These are phyloP conservation scores for Colistium nudipinnis DNA, from an alignment of 2,113 vertebrate genomes.

Conservation along the genomic window DNA sequence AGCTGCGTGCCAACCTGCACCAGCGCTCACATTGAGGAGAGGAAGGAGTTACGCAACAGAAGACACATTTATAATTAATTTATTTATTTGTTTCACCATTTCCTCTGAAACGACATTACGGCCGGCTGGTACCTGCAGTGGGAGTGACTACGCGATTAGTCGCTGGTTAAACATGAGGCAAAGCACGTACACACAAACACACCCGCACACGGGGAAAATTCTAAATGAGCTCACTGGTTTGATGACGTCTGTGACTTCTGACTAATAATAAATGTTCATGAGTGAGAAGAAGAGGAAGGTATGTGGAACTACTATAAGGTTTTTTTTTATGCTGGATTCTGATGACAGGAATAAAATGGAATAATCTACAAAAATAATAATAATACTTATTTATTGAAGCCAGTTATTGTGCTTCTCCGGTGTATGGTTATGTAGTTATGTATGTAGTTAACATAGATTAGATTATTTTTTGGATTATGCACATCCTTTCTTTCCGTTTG, in stretches of 20 bases:
- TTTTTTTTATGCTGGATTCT: too few species aligned
- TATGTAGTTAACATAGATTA: too few species aligned
- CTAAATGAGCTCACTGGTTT: too few species aligned
- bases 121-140: background rate
- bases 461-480: too few species aligned
- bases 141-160: background rate
- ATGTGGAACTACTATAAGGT: too few species aligned
- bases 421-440: too few species aligned
- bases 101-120: background rate
- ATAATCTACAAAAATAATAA: too few species aligned
- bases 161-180: background rate
- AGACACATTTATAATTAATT: constrained; percentile 38
- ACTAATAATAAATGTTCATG: background rate
- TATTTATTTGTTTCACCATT: constrained; percentile 5
- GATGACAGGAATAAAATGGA: too few species aligned
- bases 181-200: constrained; percentile 26
- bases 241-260: constrained; percentile 1
- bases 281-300: background rate
- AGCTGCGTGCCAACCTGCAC: background rate
- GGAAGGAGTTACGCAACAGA: constrained; percentile 27
- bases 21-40: background rate
- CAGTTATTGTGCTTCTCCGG: too few species aligned
- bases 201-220: too few species aligned
- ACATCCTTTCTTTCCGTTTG: too few species aligned
- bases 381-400: too few species aligned